Conservation (phyloP, 2,797 vertebrate species). For the Anguilla anguilla region DNA sequence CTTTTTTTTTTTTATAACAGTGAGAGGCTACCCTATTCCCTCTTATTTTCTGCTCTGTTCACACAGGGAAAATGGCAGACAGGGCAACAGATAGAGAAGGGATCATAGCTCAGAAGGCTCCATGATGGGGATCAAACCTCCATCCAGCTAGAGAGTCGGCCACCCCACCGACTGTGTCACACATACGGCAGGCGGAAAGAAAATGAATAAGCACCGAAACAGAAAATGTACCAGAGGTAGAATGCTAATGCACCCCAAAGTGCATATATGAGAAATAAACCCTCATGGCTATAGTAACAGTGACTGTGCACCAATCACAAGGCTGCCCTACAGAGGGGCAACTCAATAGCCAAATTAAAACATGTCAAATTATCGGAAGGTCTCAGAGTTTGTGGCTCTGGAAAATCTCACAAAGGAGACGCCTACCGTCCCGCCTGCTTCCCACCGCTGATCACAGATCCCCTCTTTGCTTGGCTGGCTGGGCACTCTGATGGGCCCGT, state of each 20-base stretch:
- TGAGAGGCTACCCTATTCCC: too few relatives aligned
- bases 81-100: too few relatives aligned
- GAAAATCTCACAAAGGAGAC: not conserved
- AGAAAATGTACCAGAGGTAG: not conserved
- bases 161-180: too few relatives aligned
- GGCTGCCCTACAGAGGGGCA: not conserved
- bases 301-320: not conserved
- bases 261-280: not conserved
- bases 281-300: not conserved
- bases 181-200: too few relatives aligned
- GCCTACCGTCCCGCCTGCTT: not conserved
- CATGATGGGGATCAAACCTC: too few relatives aligned
- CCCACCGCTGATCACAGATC: not conserved
- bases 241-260: not conserved
- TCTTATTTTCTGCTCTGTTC: too few relatives aligned
- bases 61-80: too few relatives aligned
- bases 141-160: too few relatives aligned
- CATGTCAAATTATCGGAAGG: not conserved
- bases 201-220: not conserved
- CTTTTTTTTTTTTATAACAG: too few relatives aligned
- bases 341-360: not conserved
- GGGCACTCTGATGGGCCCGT: not conserved
- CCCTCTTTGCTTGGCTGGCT: not conserved
- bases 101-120: too few relatives aligned
- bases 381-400: not conserved